These are phyloP conservation scores for Potamilus streckersoni DNA, from an alignment of 1,140 invertebrate genomes.

Conservation along the genomic window DNA sequence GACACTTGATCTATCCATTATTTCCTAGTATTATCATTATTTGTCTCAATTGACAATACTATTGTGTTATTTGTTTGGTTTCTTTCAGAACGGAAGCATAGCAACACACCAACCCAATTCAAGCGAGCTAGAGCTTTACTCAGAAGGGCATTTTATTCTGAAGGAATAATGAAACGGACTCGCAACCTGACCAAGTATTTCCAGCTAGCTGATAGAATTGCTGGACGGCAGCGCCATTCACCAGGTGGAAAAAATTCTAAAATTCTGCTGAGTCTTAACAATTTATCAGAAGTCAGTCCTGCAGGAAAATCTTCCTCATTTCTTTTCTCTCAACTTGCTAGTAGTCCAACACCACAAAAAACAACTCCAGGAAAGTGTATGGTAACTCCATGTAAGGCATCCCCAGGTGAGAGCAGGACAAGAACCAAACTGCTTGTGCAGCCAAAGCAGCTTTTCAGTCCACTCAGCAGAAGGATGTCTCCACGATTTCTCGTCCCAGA, in stretches of 20 bases:
- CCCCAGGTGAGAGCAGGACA: slow-evolving; percentile 23
- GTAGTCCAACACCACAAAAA: slow-evolving; percentile 41
- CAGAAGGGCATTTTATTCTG: slow-evolving; percentile 49
- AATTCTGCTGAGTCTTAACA: slow-evolving; percentile 16
- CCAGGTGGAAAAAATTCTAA: slow-evolving; percentile 12
- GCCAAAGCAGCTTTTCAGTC: slow-evolving; percentile 17
- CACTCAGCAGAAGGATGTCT: slow-evolving; percentile 14
- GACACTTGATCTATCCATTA: no score
- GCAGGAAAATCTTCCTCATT: slow-evolving; percentile 46
- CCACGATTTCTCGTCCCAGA: slow-evolving; percentile 18
- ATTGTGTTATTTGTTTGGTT: no score
- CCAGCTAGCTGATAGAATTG: slow-evolving; percentile 44
- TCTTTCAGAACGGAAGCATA: no score
- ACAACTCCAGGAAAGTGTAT: slow-evolving; percentile 33
- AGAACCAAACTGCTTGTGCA: slow-evolving; percentile 25
- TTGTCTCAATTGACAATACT: no score
- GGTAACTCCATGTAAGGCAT: slow-evolving; percentile 20
- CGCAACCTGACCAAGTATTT: slow-evolving; percentile 42
- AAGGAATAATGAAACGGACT: slow-evolving; percentile 36
- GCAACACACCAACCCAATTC: slow-evolving; percentile 37
- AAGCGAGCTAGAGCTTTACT: slow-evolving; percentile 41
- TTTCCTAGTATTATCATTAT: no score
- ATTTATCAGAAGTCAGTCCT: slow-evolving; percentile 34
- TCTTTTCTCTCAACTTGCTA: slow-evolving; percentile 43
- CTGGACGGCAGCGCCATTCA: slow-evolving; percentile 31